A percentile compares a stretch with the other conserved stretches of the same genome.
phyloP scores from a whole-genome alignment of 2,113 vertebrate genomes.

The Platysteira castanea region DNA sequence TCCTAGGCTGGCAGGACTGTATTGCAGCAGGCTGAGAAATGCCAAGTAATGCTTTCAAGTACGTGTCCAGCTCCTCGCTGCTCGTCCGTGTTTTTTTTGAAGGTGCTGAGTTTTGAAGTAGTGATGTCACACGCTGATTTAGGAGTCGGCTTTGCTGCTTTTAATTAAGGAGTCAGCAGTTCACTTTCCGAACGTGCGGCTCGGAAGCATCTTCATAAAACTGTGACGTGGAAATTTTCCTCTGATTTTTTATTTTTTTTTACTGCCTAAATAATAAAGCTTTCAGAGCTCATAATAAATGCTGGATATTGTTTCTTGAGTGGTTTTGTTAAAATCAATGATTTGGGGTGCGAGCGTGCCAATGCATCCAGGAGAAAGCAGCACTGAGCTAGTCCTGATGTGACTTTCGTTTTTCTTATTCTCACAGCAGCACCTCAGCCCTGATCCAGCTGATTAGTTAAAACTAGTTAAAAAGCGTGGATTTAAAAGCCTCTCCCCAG shows the following conservation, averaged over 20 bases:
- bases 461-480: constrained; percentile 1
- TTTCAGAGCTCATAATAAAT: neutral
- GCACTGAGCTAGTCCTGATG: neutral
- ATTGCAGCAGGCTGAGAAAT: neutral
- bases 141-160: constrained; percentile 31
- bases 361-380: neutral
- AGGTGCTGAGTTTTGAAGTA: neutral
- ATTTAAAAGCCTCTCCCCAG: neutral
- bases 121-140: constrained; percentile 4
- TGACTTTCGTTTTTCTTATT: neutral
- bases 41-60: neutral
- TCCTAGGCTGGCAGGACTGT: neutral
- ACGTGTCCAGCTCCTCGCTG: neutral
- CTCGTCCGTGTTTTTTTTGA: neutral
- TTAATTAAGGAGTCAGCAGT: constrained; percentile 36
- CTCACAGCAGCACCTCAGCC: neutral
- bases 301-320: neutral
- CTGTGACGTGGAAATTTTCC: neutral
- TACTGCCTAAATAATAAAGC: neutral
- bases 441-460: neutral
- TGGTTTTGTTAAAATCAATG: neutral
- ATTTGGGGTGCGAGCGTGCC: neutral
- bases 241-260: neutral
- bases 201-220: constrained; percentile 24
- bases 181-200: neutral